Conservation (phyloP, 2,113 vertebrate species). For the Urocolius indicus region DNA sequence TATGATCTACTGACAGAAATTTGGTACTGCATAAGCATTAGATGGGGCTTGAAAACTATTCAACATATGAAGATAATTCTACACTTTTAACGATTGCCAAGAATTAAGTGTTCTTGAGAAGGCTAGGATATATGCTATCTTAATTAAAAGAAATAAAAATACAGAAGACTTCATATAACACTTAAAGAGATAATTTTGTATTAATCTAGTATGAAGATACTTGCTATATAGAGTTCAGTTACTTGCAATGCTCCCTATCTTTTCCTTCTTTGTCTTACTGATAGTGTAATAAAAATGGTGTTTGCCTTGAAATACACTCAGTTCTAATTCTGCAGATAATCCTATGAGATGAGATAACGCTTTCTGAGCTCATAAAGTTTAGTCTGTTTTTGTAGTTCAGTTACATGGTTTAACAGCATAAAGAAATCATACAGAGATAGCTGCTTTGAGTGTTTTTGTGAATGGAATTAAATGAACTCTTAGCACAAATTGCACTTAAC, state of each 20-base stretch:
- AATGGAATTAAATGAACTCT: not conserved
- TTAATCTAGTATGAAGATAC: not conserved
- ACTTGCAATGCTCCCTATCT: not conserved
- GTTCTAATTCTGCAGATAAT: not conserved
- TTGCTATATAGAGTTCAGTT: not conserved
- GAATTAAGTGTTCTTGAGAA: not conserved
- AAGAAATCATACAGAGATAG: not conserved
- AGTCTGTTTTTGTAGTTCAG: not conserved
- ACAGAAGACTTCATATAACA: not conserved
- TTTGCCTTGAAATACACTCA: not conserved
- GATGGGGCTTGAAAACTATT: not conserved
- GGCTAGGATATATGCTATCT: not conserved
- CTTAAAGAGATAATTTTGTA: not conserved
- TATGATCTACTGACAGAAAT: slow-evolving; percentile 1
- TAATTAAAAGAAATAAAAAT: not conserved
- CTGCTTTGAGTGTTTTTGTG: not conserved
- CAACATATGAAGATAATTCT: not conserved
- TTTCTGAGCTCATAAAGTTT: not conserved
- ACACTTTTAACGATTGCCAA: not conserved
- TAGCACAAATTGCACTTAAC: not conserved
- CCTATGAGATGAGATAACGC: not conserved
- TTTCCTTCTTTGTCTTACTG: not conserved
- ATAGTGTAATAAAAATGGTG: not conserved
- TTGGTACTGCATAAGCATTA: not conserved
- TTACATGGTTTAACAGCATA: not conserved